Conservation (phyloP, 92 coral and sea anemone genomes). For the Scolanthus callimorphus region DNA sequence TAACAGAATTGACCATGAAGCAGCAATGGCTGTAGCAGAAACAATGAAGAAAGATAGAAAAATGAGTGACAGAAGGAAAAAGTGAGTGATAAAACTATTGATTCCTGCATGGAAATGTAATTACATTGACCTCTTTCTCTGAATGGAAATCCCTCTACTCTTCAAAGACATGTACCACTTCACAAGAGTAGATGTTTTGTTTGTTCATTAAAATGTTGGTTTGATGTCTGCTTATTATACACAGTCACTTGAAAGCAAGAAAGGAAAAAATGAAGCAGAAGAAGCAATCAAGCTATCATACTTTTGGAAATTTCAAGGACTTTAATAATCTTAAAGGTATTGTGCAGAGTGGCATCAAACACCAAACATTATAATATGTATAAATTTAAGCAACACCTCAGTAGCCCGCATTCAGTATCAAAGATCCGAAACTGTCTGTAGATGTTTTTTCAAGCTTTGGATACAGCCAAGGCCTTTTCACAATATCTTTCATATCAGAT, state of each 20-base stretch:
- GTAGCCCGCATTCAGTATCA: too few relatives aligned
- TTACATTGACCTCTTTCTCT: too few relatives aligned
- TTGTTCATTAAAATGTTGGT: neutral
- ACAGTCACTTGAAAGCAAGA: slow-evolving; percentile 67
- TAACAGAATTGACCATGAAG: slow-evolving; percentile 67
- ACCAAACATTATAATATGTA: too few relatives aligned
- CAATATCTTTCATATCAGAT: slow-evolving; percentile 60
- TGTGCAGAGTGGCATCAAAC: too few relatives aligned
- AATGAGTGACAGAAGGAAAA: slow-evolving; percentile 80
- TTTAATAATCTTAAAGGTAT: slow-evolving; percentile 26
- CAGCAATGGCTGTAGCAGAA: slow-evolving; percentile 66
- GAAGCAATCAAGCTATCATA: slow-evolving; percentile 29
- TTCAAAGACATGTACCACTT: neutral
- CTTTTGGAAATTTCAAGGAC: slow-evolving; percentile 1
- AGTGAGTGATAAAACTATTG: too few relatives aligned
- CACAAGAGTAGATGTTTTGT: neutral
- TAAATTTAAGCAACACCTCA: too few relatives aligned
- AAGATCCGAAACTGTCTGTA: too few relatives aligned
- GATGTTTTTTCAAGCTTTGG: too few relatives aligned
- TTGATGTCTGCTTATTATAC: neutral
- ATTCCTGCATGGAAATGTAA: too few relatives aligned
- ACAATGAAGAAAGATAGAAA: slow-evolving; percentile 46
- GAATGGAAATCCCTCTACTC: too few relatives aligned
- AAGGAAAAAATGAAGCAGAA: slow-evolving; percentile 64
- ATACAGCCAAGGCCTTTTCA: too few relatives aligned